Conservation (phyloP, 1,140 invertebrate genomes). For the Fopius arisanus region DNA sequence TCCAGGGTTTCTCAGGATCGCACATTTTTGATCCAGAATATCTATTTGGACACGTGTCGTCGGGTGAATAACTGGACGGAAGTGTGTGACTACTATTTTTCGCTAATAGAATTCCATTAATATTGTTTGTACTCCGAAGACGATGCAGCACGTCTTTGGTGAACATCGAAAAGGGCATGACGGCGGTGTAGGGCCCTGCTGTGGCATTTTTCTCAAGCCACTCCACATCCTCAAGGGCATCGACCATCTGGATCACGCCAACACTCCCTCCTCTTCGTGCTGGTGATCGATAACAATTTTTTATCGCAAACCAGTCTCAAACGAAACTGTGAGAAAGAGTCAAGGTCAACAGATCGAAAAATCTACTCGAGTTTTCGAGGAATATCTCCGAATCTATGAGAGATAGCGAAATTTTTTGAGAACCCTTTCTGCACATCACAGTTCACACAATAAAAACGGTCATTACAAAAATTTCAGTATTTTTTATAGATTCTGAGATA, state of each 20-base stretch:
- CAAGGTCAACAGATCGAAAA: too few relatives aligned
- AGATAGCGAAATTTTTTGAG: too few relatives aligned
- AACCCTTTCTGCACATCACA: too few relatives aligned
- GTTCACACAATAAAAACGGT: too few relatives aligned
- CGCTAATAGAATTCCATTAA: constrained; percentile 70
- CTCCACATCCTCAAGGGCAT: constrained; percentile 69
- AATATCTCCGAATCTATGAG: too few relatives aligned
- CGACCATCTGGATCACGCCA: constrained; percentile 82
- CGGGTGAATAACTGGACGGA: constrained; percentile 71
- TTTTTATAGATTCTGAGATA: too few relatives aligned
- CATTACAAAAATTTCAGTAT: too few relatives aligned
- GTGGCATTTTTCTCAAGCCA: constrained; percentile 77
- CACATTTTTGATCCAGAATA: constrained; percentile 68
- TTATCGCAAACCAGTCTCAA: neutral
- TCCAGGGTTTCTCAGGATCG: constrained; percentile 73
- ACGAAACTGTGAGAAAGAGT: too few relatives aligned
- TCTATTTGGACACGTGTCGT: constrained; percentile 85
- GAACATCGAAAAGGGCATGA: constrained; percentile 73
- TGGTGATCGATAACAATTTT: constrained; percentile 51
- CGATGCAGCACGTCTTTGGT: constrained; percentile 64
- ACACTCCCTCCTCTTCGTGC: constrained; percentile 77
- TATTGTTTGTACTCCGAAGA: constrained; percentile 64
- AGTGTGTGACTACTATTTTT: constrained; percentile 46
- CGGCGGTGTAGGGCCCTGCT: constrained; percentile 75
- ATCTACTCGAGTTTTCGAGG: too few relatives aligned